Conservation (phyloP, 2,113 vertebrate genomes). For the Sinosuthora webbiana region DNA sequence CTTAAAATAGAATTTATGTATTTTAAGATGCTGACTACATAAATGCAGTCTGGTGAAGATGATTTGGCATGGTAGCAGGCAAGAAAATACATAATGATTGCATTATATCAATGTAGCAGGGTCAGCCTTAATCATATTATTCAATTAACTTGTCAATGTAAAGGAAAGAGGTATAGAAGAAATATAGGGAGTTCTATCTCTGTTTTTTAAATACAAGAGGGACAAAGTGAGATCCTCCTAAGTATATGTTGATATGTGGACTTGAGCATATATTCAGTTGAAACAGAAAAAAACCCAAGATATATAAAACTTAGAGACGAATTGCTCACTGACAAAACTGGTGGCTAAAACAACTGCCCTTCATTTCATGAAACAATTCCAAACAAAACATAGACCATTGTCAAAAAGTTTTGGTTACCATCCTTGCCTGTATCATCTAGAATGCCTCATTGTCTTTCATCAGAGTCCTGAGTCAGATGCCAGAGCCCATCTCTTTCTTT, state of each 20-base stretch:
- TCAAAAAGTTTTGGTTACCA: background rate
- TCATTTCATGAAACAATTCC: background rate
- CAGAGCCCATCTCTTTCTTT: background rate
- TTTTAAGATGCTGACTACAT: background rate
- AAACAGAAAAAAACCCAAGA: background rate
- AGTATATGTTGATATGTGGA: background rate
- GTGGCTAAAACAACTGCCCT: background rate
- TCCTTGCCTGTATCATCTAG: background rate
- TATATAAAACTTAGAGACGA: background rate
- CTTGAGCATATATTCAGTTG: background rate
- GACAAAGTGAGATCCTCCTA: background rate
- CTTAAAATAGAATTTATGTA: background rate
- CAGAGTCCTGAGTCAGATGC: background rate
- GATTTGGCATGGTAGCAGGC: background rate
- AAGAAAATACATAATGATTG: background rate
- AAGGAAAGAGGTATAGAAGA: background rate
- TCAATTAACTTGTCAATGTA: background rate
- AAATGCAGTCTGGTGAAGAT: background rate
- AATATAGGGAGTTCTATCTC: background rate
- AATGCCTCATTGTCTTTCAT: background rate
- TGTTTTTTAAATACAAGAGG: background rate
- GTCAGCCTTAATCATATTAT: background rate
- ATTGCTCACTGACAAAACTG: background rate
- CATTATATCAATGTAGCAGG: background rate
- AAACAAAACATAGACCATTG: background rate